Conservation (phyloP, 2,113 vertebrate species). For the Callipepla squamata region DNA sequence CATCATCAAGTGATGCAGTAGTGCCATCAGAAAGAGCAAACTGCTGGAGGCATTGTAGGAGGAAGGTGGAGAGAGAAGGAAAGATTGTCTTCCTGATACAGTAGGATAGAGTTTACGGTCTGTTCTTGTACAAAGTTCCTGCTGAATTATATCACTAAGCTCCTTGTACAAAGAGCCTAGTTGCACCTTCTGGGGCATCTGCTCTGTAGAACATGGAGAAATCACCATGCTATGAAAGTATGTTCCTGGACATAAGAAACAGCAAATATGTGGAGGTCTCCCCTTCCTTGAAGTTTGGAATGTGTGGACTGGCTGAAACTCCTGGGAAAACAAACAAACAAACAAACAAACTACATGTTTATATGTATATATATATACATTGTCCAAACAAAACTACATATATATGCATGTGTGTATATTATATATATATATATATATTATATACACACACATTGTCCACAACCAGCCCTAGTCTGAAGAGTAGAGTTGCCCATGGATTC, state of each 20-base stretch:
- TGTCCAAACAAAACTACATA: too few species aligned
- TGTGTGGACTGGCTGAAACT: neutral
- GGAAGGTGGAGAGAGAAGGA: neutral
- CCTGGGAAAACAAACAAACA: neutral
- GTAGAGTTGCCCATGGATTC: neutral
- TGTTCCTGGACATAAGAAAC: neutral
- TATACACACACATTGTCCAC: too few species aligned
- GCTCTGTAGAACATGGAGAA: neutral
- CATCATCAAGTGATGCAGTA: neutral
- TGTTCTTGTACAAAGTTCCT: neutral
- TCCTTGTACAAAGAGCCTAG: neutral
- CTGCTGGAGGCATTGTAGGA: neutral
- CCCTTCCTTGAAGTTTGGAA: neutral
- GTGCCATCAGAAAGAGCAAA: neutral
- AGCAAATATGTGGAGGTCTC: neutral
- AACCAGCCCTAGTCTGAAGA: neutral
- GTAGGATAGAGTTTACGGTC: too few species aligned
- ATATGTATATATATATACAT: too few species aligned
- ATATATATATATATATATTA: too few species aligned
- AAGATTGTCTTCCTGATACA: neutral
- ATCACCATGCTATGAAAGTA: neutral
- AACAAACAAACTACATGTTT: neutral
- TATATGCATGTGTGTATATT: too few species aligned
- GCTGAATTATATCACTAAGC: neutral
- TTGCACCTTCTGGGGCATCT: neutral